Evolutionary conservation across 2,888 invertebrate species (phyloP).

Genomic region (Tenthredo livida): DNA sequence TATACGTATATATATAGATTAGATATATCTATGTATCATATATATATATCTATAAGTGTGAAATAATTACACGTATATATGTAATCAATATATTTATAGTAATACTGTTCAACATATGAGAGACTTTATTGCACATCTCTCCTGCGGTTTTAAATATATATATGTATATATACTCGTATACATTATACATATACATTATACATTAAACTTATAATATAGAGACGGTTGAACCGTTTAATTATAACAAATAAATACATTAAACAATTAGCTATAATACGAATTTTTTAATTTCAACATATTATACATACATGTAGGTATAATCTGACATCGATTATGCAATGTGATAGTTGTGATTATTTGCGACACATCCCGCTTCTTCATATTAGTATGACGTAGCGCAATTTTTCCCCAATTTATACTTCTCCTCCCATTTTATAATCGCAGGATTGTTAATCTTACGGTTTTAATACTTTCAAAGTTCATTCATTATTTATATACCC

Average conservation of each 20-base stretch:
- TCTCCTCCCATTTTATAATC: background rate
- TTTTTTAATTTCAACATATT: background rate
- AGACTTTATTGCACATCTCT: constrained; percentile 10
- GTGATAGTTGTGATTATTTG: background rate
- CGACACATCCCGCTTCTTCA: background rate
- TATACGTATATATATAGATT: constrained; percentile 39
- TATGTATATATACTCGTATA: background rate
- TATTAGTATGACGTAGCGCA: background rate
- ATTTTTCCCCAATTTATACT: background rate
- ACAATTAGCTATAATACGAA: constrained; percentile 9
- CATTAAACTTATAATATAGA: background rate
- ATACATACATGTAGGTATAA: background rate
- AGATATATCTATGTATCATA: constrained; percentile 15
- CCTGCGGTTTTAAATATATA: background rate
- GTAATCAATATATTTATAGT: constrained; percentile 14
- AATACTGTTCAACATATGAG: constrained; percentile 44
- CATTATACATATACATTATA: background rate
- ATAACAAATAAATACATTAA: constrained; percentile 23
- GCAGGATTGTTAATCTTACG: background rate
- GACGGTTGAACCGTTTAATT: constrained; percentile 13
- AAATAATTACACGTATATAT: constrained; percentile 23
- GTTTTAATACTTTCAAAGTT: constrained; percentile 27
- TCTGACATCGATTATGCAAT: background rate
- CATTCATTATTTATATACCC: background rate
- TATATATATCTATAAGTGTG: background rate